phyloP scores from a whole-genome alignment of 2,888 invertebrate species.

The Drosophila dives region DNA sequence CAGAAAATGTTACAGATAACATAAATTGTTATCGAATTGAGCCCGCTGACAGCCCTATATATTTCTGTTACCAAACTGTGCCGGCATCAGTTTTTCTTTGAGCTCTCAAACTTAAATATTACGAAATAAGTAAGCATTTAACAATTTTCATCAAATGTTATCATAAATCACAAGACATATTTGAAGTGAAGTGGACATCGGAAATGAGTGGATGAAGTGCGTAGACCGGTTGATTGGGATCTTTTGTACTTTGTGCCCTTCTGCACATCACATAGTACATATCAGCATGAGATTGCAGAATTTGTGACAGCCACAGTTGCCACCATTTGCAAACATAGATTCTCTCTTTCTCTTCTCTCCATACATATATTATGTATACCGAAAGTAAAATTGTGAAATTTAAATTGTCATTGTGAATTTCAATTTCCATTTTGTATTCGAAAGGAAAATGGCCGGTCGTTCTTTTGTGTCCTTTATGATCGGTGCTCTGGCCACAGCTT shows the following conservation, averaged over 20 bases:
- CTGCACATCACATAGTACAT: slow-evolving; percentile 15
- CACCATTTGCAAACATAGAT: slow-evolving; percentile 13
- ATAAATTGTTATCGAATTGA: not conserved
- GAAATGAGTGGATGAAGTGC: slow-evolving; percentile 17
- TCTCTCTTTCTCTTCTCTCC: not conserved
- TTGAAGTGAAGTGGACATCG: not conserved
- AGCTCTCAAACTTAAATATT: slow-evolving; percentile 40
- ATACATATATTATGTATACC: slow-evolving; percentile 7
- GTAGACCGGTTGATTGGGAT: slow-evolving; percentile 18
- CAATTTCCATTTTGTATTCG: slow-evolving; percentile 19
- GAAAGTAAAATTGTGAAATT: slow-evolving; percentile 57
- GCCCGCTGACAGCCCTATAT: slow-evolving; percentile 24
- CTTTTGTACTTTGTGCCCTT: slow-evolving; percentile 64
- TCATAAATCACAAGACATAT: slow-evolving; percentile 15
- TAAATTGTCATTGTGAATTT: slow-evolving; percentile 1
- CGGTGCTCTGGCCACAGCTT: slow-evolving; percentile 80
- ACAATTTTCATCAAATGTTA: not conserved
- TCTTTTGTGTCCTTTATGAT: slow-evolving; percentile 78
- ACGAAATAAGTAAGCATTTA: slow-evolving; percentile 67
- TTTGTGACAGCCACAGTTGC: slow-evolving; percentile 29
- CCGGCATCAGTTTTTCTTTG: slow-evolving; percentile 62
- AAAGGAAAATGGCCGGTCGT: slow-evolving; percentile 63
- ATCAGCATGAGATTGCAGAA: slow-evolving; percentile 72
- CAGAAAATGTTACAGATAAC: not conserved
- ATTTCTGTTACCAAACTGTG: slow-evolving; percentile 27